phyloP scores from a whole-genome alignment of 2,888 invertebrate genomes.

The Amitus sp. region DNA sequence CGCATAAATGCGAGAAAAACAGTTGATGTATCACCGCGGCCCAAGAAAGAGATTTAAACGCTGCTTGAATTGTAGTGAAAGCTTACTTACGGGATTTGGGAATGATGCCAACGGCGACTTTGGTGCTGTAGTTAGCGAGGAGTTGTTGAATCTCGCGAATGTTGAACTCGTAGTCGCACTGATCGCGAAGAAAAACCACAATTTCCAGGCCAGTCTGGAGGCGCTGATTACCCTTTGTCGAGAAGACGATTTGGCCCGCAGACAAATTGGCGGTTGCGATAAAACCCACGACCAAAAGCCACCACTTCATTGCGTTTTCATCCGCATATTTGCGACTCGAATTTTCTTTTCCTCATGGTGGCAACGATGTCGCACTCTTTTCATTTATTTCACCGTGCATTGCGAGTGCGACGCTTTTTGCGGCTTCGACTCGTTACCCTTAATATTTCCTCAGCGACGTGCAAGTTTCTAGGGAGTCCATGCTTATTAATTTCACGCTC shows the following conservation, averaged over 20 bases:
- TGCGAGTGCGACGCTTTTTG: slow-evolving; percentile 9
- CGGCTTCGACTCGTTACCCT: neutral
- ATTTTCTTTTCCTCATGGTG: slow-evolving; percentile 26
- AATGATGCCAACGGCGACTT: slow-evolving; percentile 48
- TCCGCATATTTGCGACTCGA: slow-evolving; percentile 6
- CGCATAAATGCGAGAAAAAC: neutral
- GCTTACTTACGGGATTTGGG: slow-evolving; percentile 53
- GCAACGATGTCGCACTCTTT: slow-evolving; percentile 1
- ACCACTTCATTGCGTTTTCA: slow-evolving; percentile 48
- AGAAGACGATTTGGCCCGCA: slow-evolving; percentile 29
- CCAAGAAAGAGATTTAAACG: neutral
- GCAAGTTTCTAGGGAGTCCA: neutral
- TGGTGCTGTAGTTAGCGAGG: slow-evolving; percentile 51
- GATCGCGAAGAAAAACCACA: slow-evolving; percentile 56
- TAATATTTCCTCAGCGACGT: neutral
- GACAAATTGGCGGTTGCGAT: slow-evolving; percentile 42
- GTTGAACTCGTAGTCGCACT: slow-evolving; percentile 50
- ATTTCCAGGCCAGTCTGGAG: slow-evolving; percentile 52
- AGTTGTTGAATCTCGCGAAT: slow-evolving; percentile 53
- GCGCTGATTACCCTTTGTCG: slow-evolving; percentile 63
- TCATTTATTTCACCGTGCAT: slow-evolving; percentile 8
- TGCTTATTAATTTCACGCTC: neutral
- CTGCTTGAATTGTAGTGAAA: neutral
- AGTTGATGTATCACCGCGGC: no score
- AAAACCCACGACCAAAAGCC: slow-evolving; percentile 56